Evolutionary conservation across 2,888 invertebrate genomes (phyloP), one percentile per base, ranked within the genome.

Genomic region (Chirona hameri): DNA sequence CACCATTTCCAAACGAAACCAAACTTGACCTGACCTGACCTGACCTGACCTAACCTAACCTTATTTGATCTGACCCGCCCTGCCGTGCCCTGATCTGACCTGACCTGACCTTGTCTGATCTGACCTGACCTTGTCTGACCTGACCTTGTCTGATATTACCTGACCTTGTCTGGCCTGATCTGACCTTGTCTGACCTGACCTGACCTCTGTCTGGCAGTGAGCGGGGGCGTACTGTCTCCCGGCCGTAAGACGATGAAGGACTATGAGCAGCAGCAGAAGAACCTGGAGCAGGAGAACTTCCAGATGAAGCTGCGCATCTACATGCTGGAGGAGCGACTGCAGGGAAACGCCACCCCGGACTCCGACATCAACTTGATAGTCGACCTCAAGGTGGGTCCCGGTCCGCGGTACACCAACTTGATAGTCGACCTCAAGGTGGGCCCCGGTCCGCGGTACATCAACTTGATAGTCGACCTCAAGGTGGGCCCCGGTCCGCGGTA

Each of bases 261-360:
- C 86, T 93, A 94, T 87, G 96, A 97, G 87, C 94, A 97, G 88
- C 94, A 96, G 88, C 90, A 97, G 85, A 92, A 92, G 82, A 91
- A 91, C 81, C 89, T 97, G 84, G 92, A 93, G 85, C 96, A 96
- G 88, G 97, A 97, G 88, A 98, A 97, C 88, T 98, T 97, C 87
- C 94, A 95, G 88, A 90, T 98, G 31, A 97, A 97, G 89, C 89
- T 97, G 86, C 91, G 96, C 82, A 94, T 98, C 86, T 97, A 95
- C 89, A 95, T 96, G 87, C 90, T 97, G 84, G 96, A 97, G 88
- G 96, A 97, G 88, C 92, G 92, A 87, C 91, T 93, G 89, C 92
- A 93, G 27, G 91, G 90, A 85, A 92, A 92, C 85, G 91, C 91
- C 86, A 91, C 92, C 88, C 88, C 91, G 21, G 89, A 92, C 84